These are phyloP conservation scores for Chanos chanos DNA, from an alignment of 2,797 vertebrate genomes.

Conservation along the genomic window DNA sequence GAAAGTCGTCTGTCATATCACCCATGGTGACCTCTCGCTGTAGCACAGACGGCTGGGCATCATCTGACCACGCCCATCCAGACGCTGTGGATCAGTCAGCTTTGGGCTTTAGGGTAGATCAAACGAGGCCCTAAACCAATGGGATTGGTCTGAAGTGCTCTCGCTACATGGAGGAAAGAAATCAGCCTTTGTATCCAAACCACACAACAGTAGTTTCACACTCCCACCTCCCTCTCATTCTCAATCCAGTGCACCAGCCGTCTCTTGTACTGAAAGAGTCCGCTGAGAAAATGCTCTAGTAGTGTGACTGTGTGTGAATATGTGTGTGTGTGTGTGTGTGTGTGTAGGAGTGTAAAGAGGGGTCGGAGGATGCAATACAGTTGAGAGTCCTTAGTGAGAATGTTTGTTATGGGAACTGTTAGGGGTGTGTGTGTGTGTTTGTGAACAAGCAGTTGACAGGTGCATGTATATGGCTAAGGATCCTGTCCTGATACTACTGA, in stretches of 20 bases:
- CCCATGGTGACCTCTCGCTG: not conserved
- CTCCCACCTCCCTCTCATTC: slow-evolving; percentile 4
- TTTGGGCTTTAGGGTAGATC: slow-evolving; percentile 57
- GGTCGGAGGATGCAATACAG: not conserved
- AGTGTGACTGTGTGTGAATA: not conserved
- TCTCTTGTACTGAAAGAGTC: not conserved
- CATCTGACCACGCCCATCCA: slow-evolving; percentile 63
- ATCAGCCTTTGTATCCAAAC: not conserved
- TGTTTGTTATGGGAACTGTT: no score
- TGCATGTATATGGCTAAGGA: no score
- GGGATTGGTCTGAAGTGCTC: slow-evolving; percentile 41
- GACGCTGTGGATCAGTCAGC: slow-evolving; percentile 58
- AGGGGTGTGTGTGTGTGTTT: no score
- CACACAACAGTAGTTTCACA: not conserved
- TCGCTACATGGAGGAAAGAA: slow-evolving; percentile 7
- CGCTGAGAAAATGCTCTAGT: not conserved
- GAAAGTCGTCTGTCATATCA: no score
- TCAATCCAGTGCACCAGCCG: not conserved
- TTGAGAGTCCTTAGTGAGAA: no score
- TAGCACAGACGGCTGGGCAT: slow-evolving; percentile 52
- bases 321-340: not conserved
- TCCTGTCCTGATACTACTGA: no score
- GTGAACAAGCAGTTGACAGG: no score
- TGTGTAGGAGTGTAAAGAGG: not conserved
- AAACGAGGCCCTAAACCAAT: slow-evolving; percentile 43